Evolutionary conservation across 2,888 invertebrate genomes (phyloP), one percentile per base, ranked within the genome.

Genomic region (Nomada ruficornis): DNA sequence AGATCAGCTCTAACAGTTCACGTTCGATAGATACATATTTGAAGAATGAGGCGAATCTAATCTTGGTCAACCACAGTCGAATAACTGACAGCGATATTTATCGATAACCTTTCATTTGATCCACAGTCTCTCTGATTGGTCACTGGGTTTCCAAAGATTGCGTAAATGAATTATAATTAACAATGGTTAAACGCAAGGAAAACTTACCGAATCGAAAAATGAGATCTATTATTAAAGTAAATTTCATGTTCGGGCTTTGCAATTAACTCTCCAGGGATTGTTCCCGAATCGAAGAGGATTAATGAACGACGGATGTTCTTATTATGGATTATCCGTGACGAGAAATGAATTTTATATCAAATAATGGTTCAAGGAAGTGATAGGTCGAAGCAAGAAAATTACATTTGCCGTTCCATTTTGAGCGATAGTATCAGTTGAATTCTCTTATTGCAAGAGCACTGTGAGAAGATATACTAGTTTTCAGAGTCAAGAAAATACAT

Each of bases 181-280:
- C 13, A 3, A 10, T 29, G 47, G 36, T 71, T 70, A 63, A 60
- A 60, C n/a, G 26, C 13, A 0, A 15, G 23, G 23, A 59, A 59
- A 50, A 47, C 36, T 57, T 36, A 7, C 36, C 36, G 50, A 52
- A 60, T 23, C 13, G 59, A 59, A 26, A n/a, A 23, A 50, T 60
- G 18, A 26, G n/a, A 69, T 75, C 36, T 69, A 60, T 75, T 69
- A 69, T 75, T 69, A 52, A 69, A 75, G 59, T 13, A 60, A 75
- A 69, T 69, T 75, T 69, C 36, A 36, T n/a, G 59, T 71, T 76
- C 55, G 50, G 13, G 54, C 26, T 11, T 13, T 20, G 60, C 15
- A 50, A 74, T 36, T 50, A 26, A 42, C n/a, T 15, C 18, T 29
- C n/a, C 3, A 5, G 18, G 7, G 54, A 63, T 63, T 54, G 55